Conservation (phyloP, 2,113 vertebrate genomes). For the Telmatochromis sp. region DNA sequence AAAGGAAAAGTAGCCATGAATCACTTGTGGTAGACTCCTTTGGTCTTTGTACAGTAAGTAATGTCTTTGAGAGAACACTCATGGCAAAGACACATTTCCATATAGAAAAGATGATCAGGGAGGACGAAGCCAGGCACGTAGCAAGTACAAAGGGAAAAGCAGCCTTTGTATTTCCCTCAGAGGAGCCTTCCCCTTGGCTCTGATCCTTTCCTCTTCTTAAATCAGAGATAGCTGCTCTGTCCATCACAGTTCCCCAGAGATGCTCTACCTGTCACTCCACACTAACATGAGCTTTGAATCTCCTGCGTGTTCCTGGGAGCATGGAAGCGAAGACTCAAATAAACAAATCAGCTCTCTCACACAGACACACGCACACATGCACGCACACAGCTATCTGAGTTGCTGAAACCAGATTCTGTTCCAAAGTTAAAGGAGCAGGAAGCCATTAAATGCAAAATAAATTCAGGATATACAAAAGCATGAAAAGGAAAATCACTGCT, state of each 20-base stretch:
- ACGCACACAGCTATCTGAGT: not conserved
- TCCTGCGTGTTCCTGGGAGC: conserved; percentile 10
- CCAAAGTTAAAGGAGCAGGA: not conserved
- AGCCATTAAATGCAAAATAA: not conserved
- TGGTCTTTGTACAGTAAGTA: conserved; percentile 31
- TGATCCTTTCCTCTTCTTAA: conserved; percentile 49
- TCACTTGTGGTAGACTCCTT: conserved; percentile 13
- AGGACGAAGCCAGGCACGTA: conserved; percentile 46
- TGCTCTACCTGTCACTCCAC: conserved; percentile 58
- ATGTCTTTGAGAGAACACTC: conserved; percentile 42
- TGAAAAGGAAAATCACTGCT: not conserved
- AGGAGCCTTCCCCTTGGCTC: conserved; percentile 20
- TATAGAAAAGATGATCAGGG: conserved; percentile 48
- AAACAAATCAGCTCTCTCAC: conserved; percentile 20
- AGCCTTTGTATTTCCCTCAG: conserved; percentile 60
- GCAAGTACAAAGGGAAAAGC: conserved; percentile 59
- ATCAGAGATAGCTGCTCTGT: conserved; percentile 57
- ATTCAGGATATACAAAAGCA: not conserved
- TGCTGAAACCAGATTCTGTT: not conserved
- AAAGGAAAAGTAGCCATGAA: not conserved
- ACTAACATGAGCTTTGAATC: conserved; percentile 48
- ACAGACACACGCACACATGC: not conserved
- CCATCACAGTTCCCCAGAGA: conserved; percentile 58
- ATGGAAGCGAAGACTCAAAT: conserved; percentile 9
- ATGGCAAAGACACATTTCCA: conserved; percentile 50